Conservation (phyloP, 1,140 invertebrate species). For the Drosophila quadrilineata region DNA sequence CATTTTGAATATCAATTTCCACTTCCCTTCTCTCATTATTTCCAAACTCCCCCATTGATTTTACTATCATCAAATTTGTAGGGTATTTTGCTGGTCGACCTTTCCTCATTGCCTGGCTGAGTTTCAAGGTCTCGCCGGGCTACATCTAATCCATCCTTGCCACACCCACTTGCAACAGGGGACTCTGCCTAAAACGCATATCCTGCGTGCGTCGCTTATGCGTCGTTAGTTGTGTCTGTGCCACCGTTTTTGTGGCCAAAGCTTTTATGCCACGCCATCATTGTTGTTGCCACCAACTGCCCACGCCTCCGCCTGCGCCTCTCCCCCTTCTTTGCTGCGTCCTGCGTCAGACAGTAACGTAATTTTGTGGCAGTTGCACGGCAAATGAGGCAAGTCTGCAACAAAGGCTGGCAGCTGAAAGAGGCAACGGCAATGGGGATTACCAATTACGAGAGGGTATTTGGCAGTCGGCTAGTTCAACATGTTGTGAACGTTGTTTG, state of each 20-base stretch:
- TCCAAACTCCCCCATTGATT: too few species aligned
- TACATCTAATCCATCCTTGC: slow-evolving; percentile 23
- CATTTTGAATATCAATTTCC: too few species aligned
- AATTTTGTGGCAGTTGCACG: slow-evolving; percentile 57
- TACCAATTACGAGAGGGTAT: slow-evolving; percentile 52
- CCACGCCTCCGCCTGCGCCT: neutral
- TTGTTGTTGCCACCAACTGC: slow-evolving; percentile 28
- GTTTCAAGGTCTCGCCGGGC: neutral
- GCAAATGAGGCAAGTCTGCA: slow-evolving; percentile 52
- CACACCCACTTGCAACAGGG: neutral
- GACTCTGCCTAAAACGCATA: slow-evolving; percentile 45
- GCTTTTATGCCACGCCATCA: slow-evolving; percentile 62
- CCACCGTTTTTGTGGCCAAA: slow-evolving; percentile 63
- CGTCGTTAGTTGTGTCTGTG: slow-evolving; percentile 71
- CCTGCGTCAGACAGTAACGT: slow-evolving; percentile 38
- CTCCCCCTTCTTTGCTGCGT: slow-evolving; percentile 26
- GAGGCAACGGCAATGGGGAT: too few species aligned
- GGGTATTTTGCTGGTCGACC: neutral
- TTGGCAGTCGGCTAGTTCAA: neutral
- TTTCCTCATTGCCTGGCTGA: neutral
- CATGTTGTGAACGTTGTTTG: too few species aligned
- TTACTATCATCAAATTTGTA: too few species aligned
- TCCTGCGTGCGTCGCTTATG: slow-evolving; percentile 51
- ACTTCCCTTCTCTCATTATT: too few species aligned
- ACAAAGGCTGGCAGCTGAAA: too few species aligned